Percentiles rank a stretch among this genome's conserved stretches.
Conservation (phyloP, 2,113 vertebrate species). For the Antidorcas marsupialis region DNA sequence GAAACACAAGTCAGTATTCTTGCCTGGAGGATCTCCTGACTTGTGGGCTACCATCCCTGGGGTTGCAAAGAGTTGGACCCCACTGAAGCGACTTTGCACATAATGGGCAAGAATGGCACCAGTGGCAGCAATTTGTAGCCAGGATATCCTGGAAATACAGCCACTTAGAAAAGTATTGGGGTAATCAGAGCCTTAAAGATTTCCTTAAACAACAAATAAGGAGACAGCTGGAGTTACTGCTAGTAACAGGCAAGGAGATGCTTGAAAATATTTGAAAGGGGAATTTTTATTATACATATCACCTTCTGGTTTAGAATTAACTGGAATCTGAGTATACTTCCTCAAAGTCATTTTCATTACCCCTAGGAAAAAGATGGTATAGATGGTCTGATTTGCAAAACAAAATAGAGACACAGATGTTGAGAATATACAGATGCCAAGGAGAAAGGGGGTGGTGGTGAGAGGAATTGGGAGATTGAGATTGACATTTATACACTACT, state of each 20-base stretch:
- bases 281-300: conserved; percentile 37
- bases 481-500: not conserved
- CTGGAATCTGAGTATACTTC: not conserved
- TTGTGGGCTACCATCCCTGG: not conserved
- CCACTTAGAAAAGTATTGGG: not conserved
- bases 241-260: conserved; percentile 41
- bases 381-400: not conserved
- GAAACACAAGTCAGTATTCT: not conserved
- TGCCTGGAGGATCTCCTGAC: not conserved
- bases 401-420: not conserved
- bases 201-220: not conserved
- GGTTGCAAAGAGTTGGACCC: not conserved
- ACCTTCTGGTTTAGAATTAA: conserved; percentile 23
- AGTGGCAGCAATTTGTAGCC: not conserved
- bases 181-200: not conserved
- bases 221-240: not conserved
- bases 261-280: not conserved
- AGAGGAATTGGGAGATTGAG: not conserved
- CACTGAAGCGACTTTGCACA: not conserved
- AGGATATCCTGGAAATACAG: conserved; percentile 22
- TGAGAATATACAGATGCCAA: not conserved
- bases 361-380: not conserved
- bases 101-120: not conserved
- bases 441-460: not conserved
- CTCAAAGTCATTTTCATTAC: conserved; percentile 44